Conservation (phyloP, 2,888 invertebrate species). For the Baronia brevicornis region DNA sequence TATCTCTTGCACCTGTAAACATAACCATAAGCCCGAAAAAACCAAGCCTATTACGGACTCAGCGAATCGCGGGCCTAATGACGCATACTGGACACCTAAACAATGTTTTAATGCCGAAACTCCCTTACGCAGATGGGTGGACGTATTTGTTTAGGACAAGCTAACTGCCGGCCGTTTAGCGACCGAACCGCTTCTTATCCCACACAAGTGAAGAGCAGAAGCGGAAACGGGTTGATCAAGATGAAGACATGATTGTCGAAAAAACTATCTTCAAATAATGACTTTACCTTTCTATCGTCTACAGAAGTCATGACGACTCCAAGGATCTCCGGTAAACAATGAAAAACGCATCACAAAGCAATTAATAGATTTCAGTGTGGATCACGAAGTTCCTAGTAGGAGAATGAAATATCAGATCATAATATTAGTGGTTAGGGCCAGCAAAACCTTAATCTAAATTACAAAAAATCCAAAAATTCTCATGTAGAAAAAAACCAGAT, state of each 20-base stretch:
- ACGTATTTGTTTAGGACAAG: slow-evolving; percentile 71
- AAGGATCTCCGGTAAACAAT: no score
- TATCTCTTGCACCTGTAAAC: slow-evolving; percentile 17
- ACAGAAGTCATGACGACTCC: no score
- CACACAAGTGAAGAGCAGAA: slow-evolving; percentile 13
- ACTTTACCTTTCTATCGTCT: no score
- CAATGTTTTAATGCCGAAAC: slow-evolving; percentile 68
- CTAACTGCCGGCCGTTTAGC: slow-evolving; percentile 69
- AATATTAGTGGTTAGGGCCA: no score
- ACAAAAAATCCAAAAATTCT: not conserved
- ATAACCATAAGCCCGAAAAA: slow-evolving; percentile 46
- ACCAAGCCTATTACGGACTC: slow-evolving; percentile 41
- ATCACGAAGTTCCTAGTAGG: no score
- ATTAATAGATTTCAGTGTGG: no score
- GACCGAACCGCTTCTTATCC: slow-evolving; percentile 33
- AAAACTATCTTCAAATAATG: no score
- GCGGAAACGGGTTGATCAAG: slow-evolving; percentile 13
- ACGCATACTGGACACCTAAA: slow-evolving; percentile 60
- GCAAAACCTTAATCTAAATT: not conserved
- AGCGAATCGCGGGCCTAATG: slow-evolving; percentile 53
- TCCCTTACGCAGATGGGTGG: slow-evolving; percentile 59
- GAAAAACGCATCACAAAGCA: no score
- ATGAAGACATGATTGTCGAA: no score
- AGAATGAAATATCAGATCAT: no score
- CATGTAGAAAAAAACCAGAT: no score